Evolutionary conservation across 2,797 vertebrate species (phyloP), one percentile per base, ranked within the genome.

Genomic region (Pantherophis alleghaniensis): DNA sequence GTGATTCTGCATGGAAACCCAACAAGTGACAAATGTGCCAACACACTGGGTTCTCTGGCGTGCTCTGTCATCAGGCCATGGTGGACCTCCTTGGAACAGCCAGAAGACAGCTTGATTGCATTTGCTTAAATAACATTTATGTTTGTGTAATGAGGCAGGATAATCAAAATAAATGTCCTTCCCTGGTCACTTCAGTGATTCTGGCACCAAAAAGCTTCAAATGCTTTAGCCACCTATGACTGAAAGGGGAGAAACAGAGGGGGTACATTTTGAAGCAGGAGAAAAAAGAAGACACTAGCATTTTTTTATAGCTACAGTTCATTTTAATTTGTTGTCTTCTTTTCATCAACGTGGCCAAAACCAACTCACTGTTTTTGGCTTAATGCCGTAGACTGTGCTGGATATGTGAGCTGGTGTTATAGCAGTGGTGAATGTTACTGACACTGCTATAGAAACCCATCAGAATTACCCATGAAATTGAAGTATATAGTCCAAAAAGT

Each of bases 101-200:
- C 92, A 88, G 5, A 24, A 94, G 37, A 69, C 91, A 89, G 90
- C 93, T 56, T 66, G 51, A 24, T 47, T 94, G 66, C 87, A 1
- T 93, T 88, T 87, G 59, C 60, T 94, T 89, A 91, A 92, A 24
- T 26, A 91, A 90, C 1, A 13, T 88, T 87, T 79, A 63, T 89
- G 88, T 66, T 92, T 92, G 86, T 92, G 90, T 61, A 91, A 94
- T 47, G 63, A 93, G 47, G 94, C 79, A 86, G 56, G 7, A 24
- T 79, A 26, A 57, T 42, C 32, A 42, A 90, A 93, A 93, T 55
- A 90, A 94, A 93, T 56, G 47, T n/a, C 22, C 28, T 94, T 93
- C 60, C 16, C 20, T 7, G 9, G 13, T 87, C 2, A 20, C 88
- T 93, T 94, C 93, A 51, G 86, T 90, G 28, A 89, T 55, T 87